phyloP scores from a whole-genome alignment of 2,888 invertebrate genomes.

The Ophioninae sp. region DNA sequence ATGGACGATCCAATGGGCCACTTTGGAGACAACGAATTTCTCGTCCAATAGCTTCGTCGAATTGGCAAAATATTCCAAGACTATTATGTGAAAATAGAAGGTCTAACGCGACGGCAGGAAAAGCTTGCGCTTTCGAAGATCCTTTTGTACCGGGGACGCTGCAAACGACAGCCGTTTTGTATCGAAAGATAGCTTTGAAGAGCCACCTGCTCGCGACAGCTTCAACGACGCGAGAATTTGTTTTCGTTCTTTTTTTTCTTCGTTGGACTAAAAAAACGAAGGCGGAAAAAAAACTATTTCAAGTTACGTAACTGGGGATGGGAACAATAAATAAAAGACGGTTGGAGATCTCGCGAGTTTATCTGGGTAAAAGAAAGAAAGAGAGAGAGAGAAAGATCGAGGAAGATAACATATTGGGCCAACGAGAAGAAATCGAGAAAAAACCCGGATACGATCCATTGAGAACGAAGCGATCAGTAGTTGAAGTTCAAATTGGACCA shows the following conservation, averaged over 20 bases:
- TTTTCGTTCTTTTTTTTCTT: not conserved
- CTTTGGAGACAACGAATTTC: too few relatives aligned
- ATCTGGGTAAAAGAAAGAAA: not conserved
- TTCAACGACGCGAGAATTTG: constrained; percentile 11
- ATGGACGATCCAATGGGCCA: too few relatives aligned
- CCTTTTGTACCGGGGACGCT: not conserved
- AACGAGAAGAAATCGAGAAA: not conserved
- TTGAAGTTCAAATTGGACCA: constrained; percentile 46
- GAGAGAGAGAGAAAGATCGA: constrained; percentile 11
- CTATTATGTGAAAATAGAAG: too few relatives aligned
- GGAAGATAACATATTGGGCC: constrained; percentile 1
- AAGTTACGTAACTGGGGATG: constrained; percentile 38
- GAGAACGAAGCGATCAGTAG: constrained; percentile 43
- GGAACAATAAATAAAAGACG: constrained; percentile 22
- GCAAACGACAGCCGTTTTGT: not conserved
- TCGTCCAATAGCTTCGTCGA: too few relatives aligned
- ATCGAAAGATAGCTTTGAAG: constrained; percentile 1
- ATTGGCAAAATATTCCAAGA: too few relatives aligned
- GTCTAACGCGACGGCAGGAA: not conserved
- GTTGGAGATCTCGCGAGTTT: constrained; percentile 3
- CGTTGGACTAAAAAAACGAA: not conserved
- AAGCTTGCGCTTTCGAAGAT: not conserved
- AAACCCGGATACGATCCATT: constrained; percentile 40
- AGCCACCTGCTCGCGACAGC: constrained; percentile 1
- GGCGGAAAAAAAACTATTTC: constrained; percentile 37